A percentile compares a stretch with the other conserved stretches of the same genome.
These are phyloP conservation scores for Ecliptopera silaceata DNA, from an alignment of 2,888 invertebrate genomes.

Conservation along the genomic window DNA sequence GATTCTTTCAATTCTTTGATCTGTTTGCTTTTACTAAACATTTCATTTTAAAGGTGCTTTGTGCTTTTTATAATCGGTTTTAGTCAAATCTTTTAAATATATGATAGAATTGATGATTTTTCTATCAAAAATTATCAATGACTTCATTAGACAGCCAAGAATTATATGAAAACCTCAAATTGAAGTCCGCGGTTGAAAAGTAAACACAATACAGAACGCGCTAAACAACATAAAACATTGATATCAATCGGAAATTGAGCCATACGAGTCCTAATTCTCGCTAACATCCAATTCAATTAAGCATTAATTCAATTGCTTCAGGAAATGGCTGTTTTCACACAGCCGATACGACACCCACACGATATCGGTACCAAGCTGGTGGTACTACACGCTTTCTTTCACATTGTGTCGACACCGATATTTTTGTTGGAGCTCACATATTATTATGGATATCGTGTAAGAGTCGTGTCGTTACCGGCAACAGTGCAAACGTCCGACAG, in stretches of 20 bases:
- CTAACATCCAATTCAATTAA: constrained; percentile 26
- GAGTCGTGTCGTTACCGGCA: too few relatives aligned
- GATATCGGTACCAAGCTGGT: too few relatives aligned
- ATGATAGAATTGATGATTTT: neutral
- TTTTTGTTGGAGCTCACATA: too few relatives aligned
- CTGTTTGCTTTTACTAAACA: constrained; percentile 23
- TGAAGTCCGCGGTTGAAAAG: too few relatives aligned
- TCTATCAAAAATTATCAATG: too few relatives aligned
- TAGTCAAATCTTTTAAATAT: neutral
- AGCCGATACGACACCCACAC: too few relatives aligned
- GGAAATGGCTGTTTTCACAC: neutral
- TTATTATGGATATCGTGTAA: too few relatives aligned
- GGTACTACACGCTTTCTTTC: too few relatives aligned
- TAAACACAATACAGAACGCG: too few relatives aligned
- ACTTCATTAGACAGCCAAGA: neutral
- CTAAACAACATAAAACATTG: constrained; percentile 3
- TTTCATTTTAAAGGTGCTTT: constrained; percentile 10
- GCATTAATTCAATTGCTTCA: constrained; percentile 27
- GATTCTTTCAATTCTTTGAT: constrained; percentile 26
- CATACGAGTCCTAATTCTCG: constrained; percentile 16
- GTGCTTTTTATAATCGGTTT: constrained; percentile 4
- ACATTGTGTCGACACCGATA: too few relatives aligned
- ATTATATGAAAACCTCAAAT: too few relatives aligned
- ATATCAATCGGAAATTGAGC: constrained; percentile 17
- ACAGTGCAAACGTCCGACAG: neutral